Conservation (phyloP, 1,140 invertebrate genomes). For the Idris sp. region DNA sequence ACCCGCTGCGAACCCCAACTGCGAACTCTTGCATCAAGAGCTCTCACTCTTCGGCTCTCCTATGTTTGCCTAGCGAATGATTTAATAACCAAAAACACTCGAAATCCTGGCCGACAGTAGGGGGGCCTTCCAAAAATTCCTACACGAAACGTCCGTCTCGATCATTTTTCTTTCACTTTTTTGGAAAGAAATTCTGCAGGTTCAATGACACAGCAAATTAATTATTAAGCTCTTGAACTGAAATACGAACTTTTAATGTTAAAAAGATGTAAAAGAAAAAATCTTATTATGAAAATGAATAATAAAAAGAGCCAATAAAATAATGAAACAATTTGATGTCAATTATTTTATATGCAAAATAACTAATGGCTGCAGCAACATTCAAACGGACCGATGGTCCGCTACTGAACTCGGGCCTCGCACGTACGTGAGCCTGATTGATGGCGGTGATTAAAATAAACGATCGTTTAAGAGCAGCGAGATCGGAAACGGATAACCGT, state of each 20-base stretch:
- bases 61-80: slow-evolving; percentile 57
- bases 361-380: slow-evolving; percentile 16
- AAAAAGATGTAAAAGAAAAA: too few species aligned
- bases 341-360: too few species aligned
- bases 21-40: slow-evolving; percentile 52
- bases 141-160: slow-evolving; percentile 46
- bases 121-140: slow-evolving; percentile 46
- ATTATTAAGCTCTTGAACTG: too few species aligned
- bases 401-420: slow-evolving; percentile 56
- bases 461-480: slow-evolving; percentile 71
- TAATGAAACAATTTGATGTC: too few species aligned
- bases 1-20: slow-evolving; percentile 69
- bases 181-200: slow-evolving; percentile 16
- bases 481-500: slow-evolving; percentile 74
- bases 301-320: too few species aligned
- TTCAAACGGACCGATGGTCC: slow-evolving; percentile 50
- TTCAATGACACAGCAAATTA: slow-evolving; percentile 19
- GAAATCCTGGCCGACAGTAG: slow-evolving; percentile 26
- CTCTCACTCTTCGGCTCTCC: slow-evolving; percentile 36
- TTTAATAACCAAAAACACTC: slow-evolving; percentile 54
- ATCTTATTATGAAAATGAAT: too few species aligned
- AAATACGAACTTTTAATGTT: too few species aligned
- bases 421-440: slow-evolving; percentile 62
- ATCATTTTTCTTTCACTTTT: slow-evolving; percentile 28
- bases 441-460: slow-evolving; percentile 74